phyloP scores from a whole-genome alignment of 2,888 invertebrate species.

The Elmis aenea region DNA sequence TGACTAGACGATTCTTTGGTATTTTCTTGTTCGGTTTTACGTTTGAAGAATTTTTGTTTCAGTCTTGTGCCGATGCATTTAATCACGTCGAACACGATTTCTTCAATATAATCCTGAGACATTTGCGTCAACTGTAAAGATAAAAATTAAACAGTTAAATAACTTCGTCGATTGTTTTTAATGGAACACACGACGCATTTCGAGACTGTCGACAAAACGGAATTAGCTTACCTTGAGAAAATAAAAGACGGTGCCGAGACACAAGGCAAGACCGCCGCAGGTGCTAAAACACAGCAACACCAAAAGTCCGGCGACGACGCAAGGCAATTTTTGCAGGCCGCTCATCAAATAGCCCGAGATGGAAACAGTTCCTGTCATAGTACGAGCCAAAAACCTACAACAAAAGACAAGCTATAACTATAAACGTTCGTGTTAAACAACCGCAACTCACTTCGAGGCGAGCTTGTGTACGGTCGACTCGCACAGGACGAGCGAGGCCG shows the following conservation, averaged over 20 bases:
- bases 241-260: slow-evolving; percentile 62
- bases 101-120: slow-evolving; percentile 71
- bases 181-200: too few species aligned
- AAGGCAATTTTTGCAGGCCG: slow-evolving; percentile 64
- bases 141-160: slow-evolving; percentile 37
- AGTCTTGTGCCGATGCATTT: slow-evolving; percentile 36
- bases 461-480: slow-evolving; percentile 67
- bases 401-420: slow-evolving; percentile 11
- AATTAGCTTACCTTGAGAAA: slow-evolving; percentile 56
- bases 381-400: slow-evolving; percentile 49
- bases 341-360: slow-evolving; percentile 61
- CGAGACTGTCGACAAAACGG: too few species aligned
- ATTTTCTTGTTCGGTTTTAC: slow-evolving; percentile 22
- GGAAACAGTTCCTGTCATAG: slow-evolving; percentile 45
- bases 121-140: slow-evolving; percentile 63
- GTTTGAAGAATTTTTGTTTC: slow-evolving; percentile 26
- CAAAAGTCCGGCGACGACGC: slow-evolving; percentile 60
- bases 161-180: too few species aligned
- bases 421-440: slow-evolving; percentile 15
- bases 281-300: slow-evolving; percentile 60
- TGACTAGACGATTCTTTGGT: slow-evolving; percentile 6
- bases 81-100: slow-evolving; percentile 33
- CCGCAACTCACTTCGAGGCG: slow-evolving; percentile 54
- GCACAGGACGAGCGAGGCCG: slow-evolving; percentile 58
- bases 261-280: slow-evolving; percentile 70